Conservation (phyloP, 2,113 vertebrate species). For the Pelobates fuscus region DNA sequence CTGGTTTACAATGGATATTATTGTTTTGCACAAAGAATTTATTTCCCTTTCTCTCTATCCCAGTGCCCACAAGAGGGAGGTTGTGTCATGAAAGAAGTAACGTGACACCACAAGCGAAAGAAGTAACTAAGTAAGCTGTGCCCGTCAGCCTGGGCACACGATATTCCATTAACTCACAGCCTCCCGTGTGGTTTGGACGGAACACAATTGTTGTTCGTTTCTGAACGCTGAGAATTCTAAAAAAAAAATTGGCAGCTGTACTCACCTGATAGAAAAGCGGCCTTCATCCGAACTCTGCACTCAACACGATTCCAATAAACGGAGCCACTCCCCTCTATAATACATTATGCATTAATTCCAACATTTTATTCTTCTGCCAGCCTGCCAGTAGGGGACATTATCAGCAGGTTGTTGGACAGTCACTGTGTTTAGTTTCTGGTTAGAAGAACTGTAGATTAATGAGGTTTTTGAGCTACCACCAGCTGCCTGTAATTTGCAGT, state of each 20-base stretch:
- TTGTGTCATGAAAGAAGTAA: constrained; percentile 60
- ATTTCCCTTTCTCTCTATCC: constrained; percentile 57
- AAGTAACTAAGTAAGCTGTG: constrained; percentile 60
- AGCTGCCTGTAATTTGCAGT: not conserved
- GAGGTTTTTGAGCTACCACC: not conserved
- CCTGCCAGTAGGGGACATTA: constrained; percentile 37
- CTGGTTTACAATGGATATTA: constrained; percentile 61
- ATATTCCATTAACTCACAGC: constrained; percentile 54
- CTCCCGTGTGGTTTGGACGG: constrained; percentile 58
- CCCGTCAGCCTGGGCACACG: constrained; percentile 53
- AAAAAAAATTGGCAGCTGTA: constrained; percentile 9
- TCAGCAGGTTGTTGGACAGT: constrained; percentile 23
- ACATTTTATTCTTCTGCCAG: constrained; percentile 6
- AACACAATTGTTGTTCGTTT: constrained; percentile 37
- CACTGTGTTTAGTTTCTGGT: not conserved
- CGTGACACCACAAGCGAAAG: constrained; percentile 57
- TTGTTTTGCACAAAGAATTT: constrained; percentile 59
- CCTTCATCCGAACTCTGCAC: constrained; percentile 43
- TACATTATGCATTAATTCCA: constrained; percentile 44
- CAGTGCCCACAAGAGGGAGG: constrained; percentile 55
- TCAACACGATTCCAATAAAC: constrained; percentile 24
- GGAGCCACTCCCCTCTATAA: constrained; percentile 41
- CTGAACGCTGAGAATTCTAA: constrained; percentile 23
- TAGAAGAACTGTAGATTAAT: not conserved
- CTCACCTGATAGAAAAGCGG: constrained; percentile 36